Conservation (phyloP, 2,888 invertebrate species). For the Pharmacophagus antenor region DNA sequence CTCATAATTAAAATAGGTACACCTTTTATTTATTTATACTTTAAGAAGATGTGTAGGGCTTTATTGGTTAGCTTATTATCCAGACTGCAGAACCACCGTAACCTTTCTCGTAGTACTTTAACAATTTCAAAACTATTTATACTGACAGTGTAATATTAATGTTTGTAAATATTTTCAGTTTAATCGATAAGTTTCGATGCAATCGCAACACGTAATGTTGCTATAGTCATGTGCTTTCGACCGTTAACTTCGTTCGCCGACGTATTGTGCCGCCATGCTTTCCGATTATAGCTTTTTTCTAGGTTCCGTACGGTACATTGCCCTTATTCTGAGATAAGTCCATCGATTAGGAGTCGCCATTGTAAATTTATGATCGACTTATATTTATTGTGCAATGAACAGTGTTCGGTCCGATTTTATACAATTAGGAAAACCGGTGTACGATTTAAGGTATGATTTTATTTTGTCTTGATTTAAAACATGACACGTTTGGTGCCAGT, state of each 20-base stretch:
- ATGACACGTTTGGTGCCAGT: background rate
- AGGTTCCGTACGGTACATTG: constrained; percentile 22
- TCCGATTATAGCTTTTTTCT: constrained; percentile 27
- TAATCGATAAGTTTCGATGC: constrained; percentile 13
- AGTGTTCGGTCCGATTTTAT: background rate
- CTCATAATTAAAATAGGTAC: too few relatives aligned
- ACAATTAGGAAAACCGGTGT: background rate
- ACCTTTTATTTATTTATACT: too few relatives aligned
- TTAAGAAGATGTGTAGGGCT: too few relatives aligned
- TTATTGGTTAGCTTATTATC: too few relatives aligned
- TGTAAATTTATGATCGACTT: constrained; percentile 15
- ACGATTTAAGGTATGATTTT: background rate
- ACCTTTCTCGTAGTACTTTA: too few relatives aligned
- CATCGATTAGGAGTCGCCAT: constrained; percentile 22
- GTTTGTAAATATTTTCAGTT: constrained; percentile 14
- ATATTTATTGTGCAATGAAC: constrained; percentile 10
- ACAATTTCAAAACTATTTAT: too few relatives aligned
- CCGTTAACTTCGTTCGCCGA: constrained; percentile 26
- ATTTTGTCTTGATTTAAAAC: background rate
- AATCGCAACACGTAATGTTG: constrained; percentile 12
- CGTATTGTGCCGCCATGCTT: constrained; percentile 23
- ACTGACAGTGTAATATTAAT: too few relatives aligned
- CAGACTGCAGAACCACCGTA: too few relatives aligned
- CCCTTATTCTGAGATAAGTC: constrained; percentile 23
- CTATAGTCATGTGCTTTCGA: constrained; percentile 11